Evolutionary conservation across 1,140 invertebrate genomes (phyloP), one percentile per base, ranked within the genome.

Genomic region (Cheumatopsyche charites): DNA sequence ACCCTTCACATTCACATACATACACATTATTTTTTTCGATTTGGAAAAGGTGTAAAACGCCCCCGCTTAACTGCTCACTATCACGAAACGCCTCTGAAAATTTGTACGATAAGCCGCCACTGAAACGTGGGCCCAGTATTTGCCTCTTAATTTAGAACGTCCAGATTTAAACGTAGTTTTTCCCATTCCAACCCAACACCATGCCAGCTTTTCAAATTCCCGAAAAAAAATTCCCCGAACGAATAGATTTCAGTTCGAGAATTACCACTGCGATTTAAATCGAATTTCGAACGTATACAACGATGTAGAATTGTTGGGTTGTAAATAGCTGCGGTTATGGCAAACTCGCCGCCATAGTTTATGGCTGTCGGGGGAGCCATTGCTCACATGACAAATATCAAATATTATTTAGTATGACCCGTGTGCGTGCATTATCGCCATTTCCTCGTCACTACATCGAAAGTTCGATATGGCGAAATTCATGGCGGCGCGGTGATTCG

Each of bases 351-450:
- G 9, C 52, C 41, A 43, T 61, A 26, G 45, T 65, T 63, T 73
- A 69, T 68, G 77, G 73, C 75, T 79, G 81, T 80, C 78, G 69
- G 77, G 82, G 82, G 82, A 79, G 79, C 79, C 81, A 79, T 83
- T 83, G 82, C 80, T 85, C 82, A 83, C 81, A 80, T 85, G 83
- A 85, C 83, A 85, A 85, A 85, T 84, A 85, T 85, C 83, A 82
- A 83, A 83, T 75, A 80, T 80, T 79, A 82, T 83, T 75, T 67
- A 73, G 23, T 75, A n/a, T 43, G 63, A 47, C 19, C 52, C 9
- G 61, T 13, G 43, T 65, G 71, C 62, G 71, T 73, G 71, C 62
- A 70, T 75, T 75, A 70, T 47, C 73, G 26, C 45, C 45, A 49
- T 71, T 23, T 36, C 15, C 19, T 49, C 47, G 13, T 21, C 13